Base-by-base conservation (phyloP, 2,888 invertebrate species). In the Clunio marinus region DNA sequence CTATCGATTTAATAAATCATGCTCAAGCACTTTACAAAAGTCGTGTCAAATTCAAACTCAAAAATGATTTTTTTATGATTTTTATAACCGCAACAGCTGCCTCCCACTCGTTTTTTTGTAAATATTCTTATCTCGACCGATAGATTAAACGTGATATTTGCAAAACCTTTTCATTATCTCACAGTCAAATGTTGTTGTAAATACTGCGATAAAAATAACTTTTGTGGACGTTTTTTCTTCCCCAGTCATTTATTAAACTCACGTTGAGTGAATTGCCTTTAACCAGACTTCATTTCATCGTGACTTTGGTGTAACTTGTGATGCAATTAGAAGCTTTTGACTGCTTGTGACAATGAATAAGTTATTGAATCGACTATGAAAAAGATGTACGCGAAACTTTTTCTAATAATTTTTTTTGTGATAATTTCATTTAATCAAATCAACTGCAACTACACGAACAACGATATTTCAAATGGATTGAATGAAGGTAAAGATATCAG, bases 341-440 rank as follows among this genome's bases (percentile, higher is more conserved):
- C n/a, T n/a, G n/a, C n/a, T n/a, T n/a, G n/a, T n/a, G n/a, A n/a
- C n/a, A n/a, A n/a, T n/a, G n/a, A n/a, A n/a, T n/a, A n/a, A n/a
- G n/a, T n/a, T n/a, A n/a, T n/a, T n/a, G n/a, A n/a, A n/a, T n/a
- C n/a, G n/a, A n/a, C n/a, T n/a, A n/a, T n/a, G 15, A 41, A 15
- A 41, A 41, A 41, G 41, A 41, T 41, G 41, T n/a, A 41, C 41
- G 41, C 41, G 15, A 41, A 41, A 5, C 2, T n/a, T 41, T 41
- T 62, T 41, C 24, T 62, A 27, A 57, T 57, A 57, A 57, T 15
- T 24, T 62, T 62, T 41, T 28, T 41, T 62, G 41, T 62, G 41
- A 35, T 35, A 37, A 37, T 62, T 62, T 32, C 22, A 41, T 37
- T 62, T 27, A 57, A 27, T 57, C 62, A 62, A 41, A 37, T 62